These are phyloP conservation scores for Theretra japonica DNA, from an alignment of 2,888 invertebrate species.

Conservation along the genomic window DNA sequence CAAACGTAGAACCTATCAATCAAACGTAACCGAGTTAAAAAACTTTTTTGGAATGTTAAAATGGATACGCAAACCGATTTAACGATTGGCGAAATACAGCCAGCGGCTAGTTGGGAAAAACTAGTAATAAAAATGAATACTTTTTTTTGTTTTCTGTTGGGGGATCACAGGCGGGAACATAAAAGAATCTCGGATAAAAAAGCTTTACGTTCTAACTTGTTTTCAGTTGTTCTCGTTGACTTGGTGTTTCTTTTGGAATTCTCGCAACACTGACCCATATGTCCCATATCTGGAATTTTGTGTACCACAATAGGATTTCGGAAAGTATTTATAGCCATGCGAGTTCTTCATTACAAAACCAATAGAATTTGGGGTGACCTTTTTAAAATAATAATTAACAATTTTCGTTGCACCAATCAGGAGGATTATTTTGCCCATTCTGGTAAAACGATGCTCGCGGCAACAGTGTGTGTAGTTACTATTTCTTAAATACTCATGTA, in stretches of 20 bases:
- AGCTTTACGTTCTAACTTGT: background rate
- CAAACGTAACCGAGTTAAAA: slow-evolving; percentile 38
- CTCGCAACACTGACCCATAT: background rate
- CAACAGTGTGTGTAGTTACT: too few relatives aligned
- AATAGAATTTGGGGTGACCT: too few relatives aligned
- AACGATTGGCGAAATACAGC: slow-evolving; percentile 41
- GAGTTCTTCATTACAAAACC: too few relatives aligned
- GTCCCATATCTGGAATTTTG: background rate
- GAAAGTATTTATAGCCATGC: too few relatives aligned
- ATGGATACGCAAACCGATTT: slow-evolving; percentile 41
- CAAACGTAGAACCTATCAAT: slow-evolving; percentile 20
- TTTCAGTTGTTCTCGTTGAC: slow-evolving; percentile 8
- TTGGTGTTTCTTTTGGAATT: background rate
- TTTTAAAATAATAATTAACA: too few relatives aligned
- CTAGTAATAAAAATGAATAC: slow-evolving; percentile 18
- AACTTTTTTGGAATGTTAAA: slow-evolving; percentile 37
- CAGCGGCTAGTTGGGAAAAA: slow-evolving; percentile 38
- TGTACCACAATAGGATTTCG: too few relatives aligned
- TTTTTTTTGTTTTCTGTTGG: slow-evolving; percentile 3
- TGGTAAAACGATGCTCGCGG: too few relatives aligned
- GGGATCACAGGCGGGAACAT: slow-evolving; percentile 2
- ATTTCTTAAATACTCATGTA: too few relatives aligned
- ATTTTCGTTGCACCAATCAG: too few relatives aligned
- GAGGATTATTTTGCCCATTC: too few relatives aligned
- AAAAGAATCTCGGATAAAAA: slow-evolving; percentile 16